Base-by-base conservation (phyloP, 2,113 vertebrate genomes). In the Mesitornis unicolor region DNA sequence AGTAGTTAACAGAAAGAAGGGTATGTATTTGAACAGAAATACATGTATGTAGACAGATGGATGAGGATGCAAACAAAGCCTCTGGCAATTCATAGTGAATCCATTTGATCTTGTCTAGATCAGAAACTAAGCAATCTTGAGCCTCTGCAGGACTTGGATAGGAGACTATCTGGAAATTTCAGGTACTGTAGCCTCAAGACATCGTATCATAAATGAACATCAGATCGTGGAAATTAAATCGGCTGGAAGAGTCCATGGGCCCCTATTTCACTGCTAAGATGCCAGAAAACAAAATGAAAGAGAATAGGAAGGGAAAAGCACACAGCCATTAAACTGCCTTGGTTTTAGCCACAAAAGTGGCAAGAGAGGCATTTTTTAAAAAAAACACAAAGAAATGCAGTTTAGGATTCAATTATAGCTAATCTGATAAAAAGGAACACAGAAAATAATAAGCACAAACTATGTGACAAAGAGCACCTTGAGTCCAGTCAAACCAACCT, bases 31-130 rank as follows among this genome's bases (percentile, higher is more conserved):
- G 50, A 93, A 87, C 16, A 83, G 48, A 84, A 84, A 61, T 69
- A 53, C 2, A 1, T 5, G 13, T 22, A 51, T 0, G 0, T 7
- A 59, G 16, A 13, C 45, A 29, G 75, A 29, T 43, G 26, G 25
- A 74, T 21, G 12, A 83, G 35, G 42, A 88, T 53, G 29, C 26
- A 80, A 74, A 84, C 16, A 86, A 80, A 80, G 56, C 63, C 28
- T 43, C 71, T 36, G 65, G 57, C 36, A 93, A 93, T 36, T 35
- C 7, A 26, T 2, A 2, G 21, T 65, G 59, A 88, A 80, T 22
- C 73, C 40, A 82, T n/a, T 33, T 68, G 51, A 78, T 64, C n/a
- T 79, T 71, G 38, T 26, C 51, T 64, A 73, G 40, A 76, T 79
- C 16, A 36, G 43, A 84, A 71, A 82, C 56, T 31, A 89, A 63